Base-by-base conservation (phyloP, 2,797 vertebrate genomes). In the Ceryle rudis region DNA sequence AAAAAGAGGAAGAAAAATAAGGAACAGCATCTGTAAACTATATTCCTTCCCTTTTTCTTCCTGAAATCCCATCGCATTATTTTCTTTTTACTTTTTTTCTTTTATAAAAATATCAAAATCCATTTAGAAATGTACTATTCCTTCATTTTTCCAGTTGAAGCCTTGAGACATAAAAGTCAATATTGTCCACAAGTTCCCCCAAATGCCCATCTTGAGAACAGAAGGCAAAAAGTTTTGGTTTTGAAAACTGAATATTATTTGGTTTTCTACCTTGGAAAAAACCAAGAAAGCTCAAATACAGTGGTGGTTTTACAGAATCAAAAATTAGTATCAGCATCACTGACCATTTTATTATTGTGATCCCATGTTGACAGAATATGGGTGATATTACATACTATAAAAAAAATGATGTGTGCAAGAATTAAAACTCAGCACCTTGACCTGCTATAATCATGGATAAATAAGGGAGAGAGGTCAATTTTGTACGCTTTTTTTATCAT, bases 11-110 rank as follows among this genome's bases (percentile, higher is more conserved):
- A 97, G 83, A 51, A 94, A 93, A 97, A 90, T 62, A 94, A 95
- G 91, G 92, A 97, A 95, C 93, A 79, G 52, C 97, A 97, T 98
- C 96, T 98, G 97, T 78, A 95, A 88, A 58, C 90, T 97, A 95
- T 91, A 97, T 98, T 98, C 77, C 84, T 94, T 90, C 96, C 81
- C 66, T 81, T 95, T 95, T 96, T 96, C 87, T 83, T 95, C 74
- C 91, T 97, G 77, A 94, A 96, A 25, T 94, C 91, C 72, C 89
- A 92, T 93, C 35, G 81, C 31, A 41, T 91, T 95, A 93, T 95
- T 97, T 97, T 96, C 54, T 90, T 96, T 89, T 71, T 81, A 79
- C 21, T 82, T 74, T 33, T 55, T 28, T 52, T 91, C 97, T 95
- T n/a, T 95, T 81, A 21, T 25, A 93, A 85, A 14, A 51, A 47